phyloP scores from a whole-genome alignment of 2,888 invertebrate species.

The Tenthredo livida region DNA sequence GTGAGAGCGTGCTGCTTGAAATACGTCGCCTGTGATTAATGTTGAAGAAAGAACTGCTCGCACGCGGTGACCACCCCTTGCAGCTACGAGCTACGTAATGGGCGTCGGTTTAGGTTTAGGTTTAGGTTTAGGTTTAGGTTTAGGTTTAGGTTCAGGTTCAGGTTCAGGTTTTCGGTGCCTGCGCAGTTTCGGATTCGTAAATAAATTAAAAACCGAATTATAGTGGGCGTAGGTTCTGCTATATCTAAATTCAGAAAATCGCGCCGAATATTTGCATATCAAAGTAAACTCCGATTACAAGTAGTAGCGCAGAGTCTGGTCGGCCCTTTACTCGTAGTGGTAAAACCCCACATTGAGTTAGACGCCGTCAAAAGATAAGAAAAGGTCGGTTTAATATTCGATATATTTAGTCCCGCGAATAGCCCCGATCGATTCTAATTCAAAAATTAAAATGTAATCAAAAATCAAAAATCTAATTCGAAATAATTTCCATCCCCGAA shows the following conservation, averaged over 20 bases:
- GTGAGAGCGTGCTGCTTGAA: constrained; percentile 45
- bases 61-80: constrained; percentile 27
- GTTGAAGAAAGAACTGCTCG: constrained; percentile 51
- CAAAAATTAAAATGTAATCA: too few species aligned
- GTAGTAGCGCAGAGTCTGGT: background rate
- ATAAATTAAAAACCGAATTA: constrained; percentile 37
- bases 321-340: background rate
- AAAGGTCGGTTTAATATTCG: constrained; percentile 20
- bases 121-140: background rate
- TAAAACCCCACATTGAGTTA: background rate
- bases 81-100: background rate
- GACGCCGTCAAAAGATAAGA: constrained; percentile 36
- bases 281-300: constrained; percentile 40
- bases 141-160: background rate
- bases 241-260: constrained; percentile 21
- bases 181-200: constrained; percentile 6
- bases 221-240: background rate
- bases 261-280: constrained; percentile 36
- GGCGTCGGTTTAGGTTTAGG: background rate
- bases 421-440: constrained; percentile 19
- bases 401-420: background rate
- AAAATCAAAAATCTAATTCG: too few species aligned
- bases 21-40: constrained; percentile 54
- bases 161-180: background rate
- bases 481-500: constrained; percentile 9